Conservation (phyloP, 1,140 invertebrate species). For the Drosophila pseudoobscura region DNA sequence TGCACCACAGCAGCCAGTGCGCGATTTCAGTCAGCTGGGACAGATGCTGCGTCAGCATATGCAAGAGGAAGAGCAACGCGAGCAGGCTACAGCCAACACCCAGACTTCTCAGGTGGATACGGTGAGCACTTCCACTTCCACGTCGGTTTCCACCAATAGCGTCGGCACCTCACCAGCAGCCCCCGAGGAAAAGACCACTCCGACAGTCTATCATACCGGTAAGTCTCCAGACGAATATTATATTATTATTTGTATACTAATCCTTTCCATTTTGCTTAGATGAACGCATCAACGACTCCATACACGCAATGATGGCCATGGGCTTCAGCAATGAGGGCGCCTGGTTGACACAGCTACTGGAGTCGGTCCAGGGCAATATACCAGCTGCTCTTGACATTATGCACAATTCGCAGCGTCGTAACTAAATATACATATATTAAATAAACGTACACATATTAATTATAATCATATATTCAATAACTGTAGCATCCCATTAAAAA, state of each 20-base stretch:
- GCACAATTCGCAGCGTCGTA: constrained; percentile 68
- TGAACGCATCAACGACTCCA: constrained; percentile 85
- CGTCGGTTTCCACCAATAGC: constrained; percentile 56
- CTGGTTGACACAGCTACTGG: constrained; percentile 85
- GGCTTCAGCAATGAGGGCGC: constrained; percentile 91
- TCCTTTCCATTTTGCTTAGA: constrained; percentile 64
- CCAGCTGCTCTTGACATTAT: constrained; percentile 88
- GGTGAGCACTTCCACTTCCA: constrained; percentile 63
- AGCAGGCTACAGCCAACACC: constrained; percentile 57
- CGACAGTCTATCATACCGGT: constrained; percentile 67
- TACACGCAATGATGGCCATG: constrained; percentile 91
- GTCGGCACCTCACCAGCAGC: constrained; percentile 53
- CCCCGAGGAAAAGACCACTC: constrained; percentile 50
- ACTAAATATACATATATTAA: constrained; percentile 30
- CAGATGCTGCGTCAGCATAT: constrained; percentile 65
- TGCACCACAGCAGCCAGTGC: constrained; percentile 26
- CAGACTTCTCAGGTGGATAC: constrained; percentile 59
- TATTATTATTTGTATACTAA: not conserved
- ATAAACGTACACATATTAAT: constrained; percentile 6
- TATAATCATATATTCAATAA: constrained; percentile 32
- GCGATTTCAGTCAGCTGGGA: constrained; percentile 52
- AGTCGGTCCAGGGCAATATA: constrained; percentile 88
- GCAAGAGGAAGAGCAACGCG: constrained; percentile 56
- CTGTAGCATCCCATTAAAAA: constrained; percentile 11
- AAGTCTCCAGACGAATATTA: not conserved